Evolutionary conservation across 2,797 vertebrate genomes (phyloP), one percentile per base, ranked within the genome.

Genomic region (Anguilla marmorata): DNA sequence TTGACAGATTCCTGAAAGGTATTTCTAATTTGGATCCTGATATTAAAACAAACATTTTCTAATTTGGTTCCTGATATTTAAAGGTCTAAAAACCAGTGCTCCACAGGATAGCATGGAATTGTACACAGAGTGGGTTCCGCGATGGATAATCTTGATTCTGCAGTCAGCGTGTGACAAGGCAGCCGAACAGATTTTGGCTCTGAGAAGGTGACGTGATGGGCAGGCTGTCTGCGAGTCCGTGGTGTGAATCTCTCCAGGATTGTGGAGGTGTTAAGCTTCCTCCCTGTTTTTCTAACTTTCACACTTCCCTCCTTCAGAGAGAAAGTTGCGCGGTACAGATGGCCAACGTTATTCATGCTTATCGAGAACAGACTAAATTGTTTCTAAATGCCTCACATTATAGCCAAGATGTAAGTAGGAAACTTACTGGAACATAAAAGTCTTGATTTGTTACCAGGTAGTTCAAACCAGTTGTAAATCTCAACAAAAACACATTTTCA

Each of bases 261-360:
- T 72, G 52, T 24, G 86, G 45, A 84, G 79, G 33, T 27, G 76
- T 84, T 14, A 3, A 86, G 84, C 69, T 84, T 37, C 60, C 12
- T 84, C 79, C 63, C 86, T n/a, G 54, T 21, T 21, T 76, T 52
- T 60, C 41, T 69, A 48, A 16, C 37, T 16, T 86, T 89, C 80
- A 85, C 63, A 85, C 82, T 48, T 45, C 66, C 27, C 72, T 85
- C 33, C 80, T 48, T 54, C 86, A 48, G 80, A 48, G 24, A 24
- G 84, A 84, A 86, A 88, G 79, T 83, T 14, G 52, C 48, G 45
- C 79, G 24, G 45, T 33, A 63, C 88, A 89, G 88, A 89, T 89
- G 88, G 88, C 52, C 37, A 11, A 48, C 82, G 37, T 88, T 88
- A 84, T 79, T 86, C 85, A 89, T 82, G 80, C 12, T 82, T 60